A percentile compares a stretch with the other conserved stretches of the same genome.
Conservation (phyloP, 2,888 invertebrate species). For the Salpingus planirostris region DNA sequence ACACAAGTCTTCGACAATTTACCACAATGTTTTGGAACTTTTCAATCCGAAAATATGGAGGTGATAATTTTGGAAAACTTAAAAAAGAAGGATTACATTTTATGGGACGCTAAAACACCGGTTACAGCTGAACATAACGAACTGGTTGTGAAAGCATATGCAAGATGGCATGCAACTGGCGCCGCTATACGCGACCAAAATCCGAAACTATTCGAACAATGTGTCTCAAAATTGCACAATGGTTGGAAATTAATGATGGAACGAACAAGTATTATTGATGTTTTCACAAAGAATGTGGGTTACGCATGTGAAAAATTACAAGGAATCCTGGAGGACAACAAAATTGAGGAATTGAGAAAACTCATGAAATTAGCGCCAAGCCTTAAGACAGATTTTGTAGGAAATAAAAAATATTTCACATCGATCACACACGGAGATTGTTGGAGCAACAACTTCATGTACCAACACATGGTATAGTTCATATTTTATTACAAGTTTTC, state of each 20-base stretch:
- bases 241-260: slow-evolving; percentile 6
- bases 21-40: slow-evolving; percentile 14
- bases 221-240: slow-evolving; percentile 9
- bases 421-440: slow-evolving; percentile 12
- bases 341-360: slow-evolving; percentile 1
- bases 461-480: slow-evolving; percentile 5
- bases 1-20: slow-evolving; percentile 9
- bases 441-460: slow-evolving; percentile 15
- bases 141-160: slow-evolving; percentile 17
- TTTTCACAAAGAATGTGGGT: slow-evolving; percentile 1
- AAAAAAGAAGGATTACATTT: slow-evolving; percentile 19
- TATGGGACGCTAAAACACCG: slow-evolving; percentile 16
- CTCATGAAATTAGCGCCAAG: slow-evolving; percentile 1
- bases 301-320: slow-evolving; percentile 1
- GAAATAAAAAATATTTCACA: not conserved
- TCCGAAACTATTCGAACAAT: slow-evolving; percentile 12
- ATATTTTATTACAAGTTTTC: not conserved
- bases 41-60: slow-evolving; percentile 6
- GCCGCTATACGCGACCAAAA: slow-evolving; percentile 12
- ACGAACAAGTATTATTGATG: slow-evolving; percentile 1
- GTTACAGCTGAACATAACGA: slow-evolving; percentile 24
- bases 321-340: slow-evolving; percentile 2
- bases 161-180: slow-evolving; percentile 11
- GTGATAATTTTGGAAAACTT: slow-evolving; percentile 24
- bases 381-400: slow-evolving; percentile 1